phyloP scores from a whole-genome alignment of 1,140 invertebrate genomes.

The Belonocnema kinseyi region DNA sequence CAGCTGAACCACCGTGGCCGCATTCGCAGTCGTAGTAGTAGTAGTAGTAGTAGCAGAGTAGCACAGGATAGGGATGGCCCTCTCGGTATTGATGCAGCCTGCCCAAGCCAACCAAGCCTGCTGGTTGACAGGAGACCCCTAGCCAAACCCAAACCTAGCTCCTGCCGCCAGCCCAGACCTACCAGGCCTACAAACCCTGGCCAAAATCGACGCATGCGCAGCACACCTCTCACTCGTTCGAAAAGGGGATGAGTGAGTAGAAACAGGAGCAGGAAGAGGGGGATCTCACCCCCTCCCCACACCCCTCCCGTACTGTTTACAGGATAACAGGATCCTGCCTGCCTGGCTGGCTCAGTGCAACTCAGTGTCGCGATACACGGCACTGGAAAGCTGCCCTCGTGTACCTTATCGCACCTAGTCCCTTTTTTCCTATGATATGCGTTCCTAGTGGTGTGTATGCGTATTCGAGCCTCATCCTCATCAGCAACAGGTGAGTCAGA shows the following conservation, averaged over 20 bases:
- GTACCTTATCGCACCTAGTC: slow-evolving; percentile 44
- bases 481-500: slow-evolving; percentile 63
- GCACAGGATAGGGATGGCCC: slow-evolving; percentile 37
- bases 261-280: too few relatives aligned
- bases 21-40: too few relatives aligned
- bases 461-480: slow-evolving; percentile 36
- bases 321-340: slow-evolving; percentile 59
- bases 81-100: slow-evolving; percentile 62
- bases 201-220: slow-evolving; percentile 59
- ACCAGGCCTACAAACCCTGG: slow-evolving; percentile 58
- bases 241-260: too few relatives aligned
- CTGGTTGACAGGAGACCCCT: slow-evolving; percentile 60
- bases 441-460: slow-evolving; percentile 46
- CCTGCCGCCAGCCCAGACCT: slow-evolving; percentile 71
- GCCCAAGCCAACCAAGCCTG: not conserved
- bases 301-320: slow-evolving; percentile 55
- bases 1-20: too few relatives aligned
- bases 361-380: slow-evolving; percentile 49
- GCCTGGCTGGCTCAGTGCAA: not conserved
- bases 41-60: too few relatives aligned
- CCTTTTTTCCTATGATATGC: slow-evolving; percentile 43
- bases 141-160: slow-evolving; percentile 48
- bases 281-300: not conserved
- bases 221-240: not conserved
- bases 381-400: slow-evolving; percentile 40